Evolutionary conservation across 2,113 vertebrate genomes (phyloP).

Genomic region (Epinephelus lanceolatus): DNA sequence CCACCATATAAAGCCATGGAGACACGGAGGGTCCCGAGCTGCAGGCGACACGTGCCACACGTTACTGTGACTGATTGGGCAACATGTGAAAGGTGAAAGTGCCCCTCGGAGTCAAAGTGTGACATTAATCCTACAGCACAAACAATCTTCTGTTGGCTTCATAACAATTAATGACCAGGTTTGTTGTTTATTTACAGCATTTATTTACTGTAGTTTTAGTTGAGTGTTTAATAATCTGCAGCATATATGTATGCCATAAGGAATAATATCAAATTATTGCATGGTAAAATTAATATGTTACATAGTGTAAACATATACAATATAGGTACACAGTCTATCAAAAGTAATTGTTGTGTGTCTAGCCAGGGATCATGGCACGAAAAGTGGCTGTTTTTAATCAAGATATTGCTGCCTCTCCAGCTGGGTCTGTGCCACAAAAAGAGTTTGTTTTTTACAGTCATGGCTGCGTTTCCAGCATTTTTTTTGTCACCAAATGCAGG

Average conservation of each 20-base stretch:
- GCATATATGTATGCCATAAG: neutral
- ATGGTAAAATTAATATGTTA: neutral
- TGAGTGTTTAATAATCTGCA: neutral
- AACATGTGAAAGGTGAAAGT: constrained; percentile 1
- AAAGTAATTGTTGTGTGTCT: too few species aligned
- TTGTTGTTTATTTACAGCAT: neutral
- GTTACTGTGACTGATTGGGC: constrained; percentile 27
- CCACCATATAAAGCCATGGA: constrained; percentile 59
- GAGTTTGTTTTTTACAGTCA: too few species aligned
- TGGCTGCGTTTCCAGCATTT: too few species aligned
- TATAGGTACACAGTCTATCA: too few species aligned
- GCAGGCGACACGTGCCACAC: constrained; percentile 30
- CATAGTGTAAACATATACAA: neutral
- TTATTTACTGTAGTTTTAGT: neutral
- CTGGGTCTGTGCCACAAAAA: too few species aligned
- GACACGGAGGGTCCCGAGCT: neutral
- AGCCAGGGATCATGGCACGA: too few species aligned
- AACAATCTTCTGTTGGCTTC: too few species aligned
- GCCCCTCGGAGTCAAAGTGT: neutral
- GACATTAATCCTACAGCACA: neutral
- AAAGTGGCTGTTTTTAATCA: too few species aligned
- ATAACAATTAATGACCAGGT: too few species aligned
- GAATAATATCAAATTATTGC: neutral
- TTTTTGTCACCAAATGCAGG: too few species aligned
- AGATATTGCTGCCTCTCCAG: too few species aligned